Base-by-base conservation (phyloP, 2,888 invertebrate species). In the Philereme vetulata region DNA sequence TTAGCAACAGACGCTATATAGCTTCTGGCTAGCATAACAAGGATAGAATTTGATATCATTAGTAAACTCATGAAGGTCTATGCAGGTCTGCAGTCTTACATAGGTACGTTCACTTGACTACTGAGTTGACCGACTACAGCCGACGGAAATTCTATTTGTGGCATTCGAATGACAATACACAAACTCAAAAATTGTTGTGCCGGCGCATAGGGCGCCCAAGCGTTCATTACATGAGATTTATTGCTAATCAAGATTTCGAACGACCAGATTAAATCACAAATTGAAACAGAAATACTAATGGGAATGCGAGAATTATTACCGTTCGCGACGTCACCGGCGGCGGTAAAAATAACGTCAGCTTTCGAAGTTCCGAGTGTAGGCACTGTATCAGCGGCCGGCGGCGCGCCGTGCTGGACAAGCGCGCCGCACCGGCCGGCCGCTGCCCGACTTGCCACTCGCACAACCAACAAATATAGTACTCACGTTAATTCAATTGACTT, bases 301-400 rank as follows among this genome's bases (percentile, higher is more conserved):
- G 66, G 64, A 63, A 66, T 64, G 67, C 45, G 46, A 34, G 46
- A 52, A 63, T 51, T 51, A 61, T 48, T 64, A 49, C 52, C 53
- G 56, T 35, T 56, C 56, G 43, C 54, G 49, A 42, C 60, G 63
- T 51, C 65, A 57, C 50, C 43, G 55, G 58, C 59, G 56, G 60
- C 59, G 76, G 73, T 80, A 80, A 78, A 82, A 83, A 82, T 83
- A 83, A 75, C 82, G 67, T 67, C 56, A 62, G 59, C 65, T 68
- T 65, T 69, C 72, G 66, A 44, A 48, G 48, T 57, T 4, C 38
- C 45, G 32, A 36, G 11, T 38, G 6, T 32, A 45, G 3, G 7
- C 4, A 45, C 5, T 42, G 10, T 4, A 5, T 44, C 11, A 11
- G 4, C 4, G 5, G 42, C 10, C 0, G 5, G 10, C 10, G 42